Evolutionary conservation across 2,113 vertebrate species (phyloP).

Genomic region (Riparia riparia): DNA sequence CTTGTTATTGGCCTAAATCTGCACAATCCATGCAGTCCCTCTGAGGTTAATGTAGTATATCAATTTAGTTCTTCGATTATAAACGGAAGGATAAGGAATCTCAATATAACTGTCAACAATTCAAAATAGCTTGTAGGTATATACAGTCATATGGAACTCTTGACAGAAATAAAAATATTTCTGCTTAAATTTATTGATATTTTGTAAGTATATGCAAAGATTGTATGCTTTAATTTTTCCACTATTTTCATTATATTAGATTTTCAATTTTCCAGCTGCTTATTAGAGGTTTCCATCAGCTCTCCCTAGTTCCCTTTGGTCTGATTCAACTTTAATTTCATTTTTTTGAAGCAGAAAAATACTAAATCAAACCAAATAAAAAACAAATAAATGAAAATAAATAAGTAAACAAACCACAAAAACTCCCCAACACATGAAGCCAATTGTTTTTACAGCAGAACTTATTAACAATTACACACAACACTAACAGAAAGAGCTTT

Average conservation of each 20-base stretch:
- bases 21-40: not conserved
- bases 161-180: not conserved
- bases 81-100: constrained; percentile 17
- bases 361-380: not conserved
- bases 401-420: not conserved
- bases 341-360: not conserved
- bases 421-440: not conserved
- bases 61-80: not conserved
- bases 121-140: not conserved
- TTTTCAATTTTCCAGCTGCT: not conserved
- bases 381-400: not conserved
- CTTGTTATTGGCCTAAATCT: constrained; percentile 21
- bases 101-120: not conserved
- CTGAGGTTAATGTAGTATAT: not conserved
- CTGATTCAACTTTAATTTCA: not conserved
- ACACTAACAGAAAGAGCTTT: not conserved
- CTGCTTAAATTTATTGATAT: not conserved
- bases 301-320: not conserved
- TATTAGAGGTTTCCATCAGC: not conserved
- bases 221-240: not conserved
- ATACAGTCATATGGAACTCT: not conserved
- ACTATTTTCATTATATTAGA: not conserved
- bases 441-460: not conserved
- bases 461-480: not conserved
- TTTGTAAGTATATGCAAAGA: not conserved